phyloP scores from a whole-genome alignment of 2,888 invertebrate genomes.

The Caenorhabditis sp. region DNA sequence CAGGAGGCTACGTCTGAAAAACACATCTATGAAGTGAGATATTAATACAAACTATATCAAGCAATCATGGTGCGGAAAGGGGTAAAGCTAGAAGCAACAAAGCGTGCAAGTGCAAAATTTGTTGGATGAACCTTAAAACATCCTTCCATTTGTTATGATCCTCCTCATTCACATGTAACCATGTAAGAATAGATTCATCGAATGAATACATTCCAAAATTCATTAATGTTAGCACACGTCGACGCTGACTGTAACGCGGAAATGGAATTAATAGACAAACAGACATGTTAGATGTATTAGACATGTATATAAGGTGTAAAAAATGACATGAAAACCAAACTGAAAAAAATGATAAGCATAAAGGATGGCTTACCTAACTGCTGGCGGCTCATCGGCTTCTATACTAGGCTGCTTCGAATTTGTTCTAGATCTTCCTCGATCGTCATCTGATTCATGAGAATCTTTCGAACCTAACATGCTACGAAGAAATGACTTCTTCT shows the following conservation, averaged over 20 bases:
- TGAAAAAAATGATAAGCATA: neutral
- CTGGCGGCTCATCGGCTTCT: slow-evolving; percentile 51
- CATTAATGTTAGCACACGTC: slow-evolving; percentile 67
- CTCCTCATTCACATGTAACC: slow-evolving; percentile 63
- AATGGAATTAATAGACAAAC: neutral
- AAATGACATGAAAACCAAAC: slow-evolving; percentile 4
- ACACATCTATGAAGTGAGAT: slow-evolving; percentile 22
- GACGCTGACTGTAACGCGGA: slow-evolving; percentile 64
- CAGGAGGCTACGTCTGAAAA: slow-evolving; percentile 53
- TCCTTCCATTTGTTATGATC: slow-evolving; percentile 56
- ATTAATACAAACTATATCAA: neutral
- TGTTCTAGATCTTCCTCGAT: slow-evolving; percentile 27
- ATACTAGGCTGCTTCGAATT: slow-evolving; percentile 47
- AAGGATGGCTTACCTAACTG: slow-evolving; percentile 38
- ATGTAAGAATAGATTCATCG: slow-evolving; percentile 67
- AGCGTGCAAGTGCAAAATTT: slow-evolving; percentile 13
- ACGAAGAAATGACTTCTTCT: slow-evolving; percentile 47
- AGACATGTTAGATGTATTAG: slow-evolving; percentile 17
- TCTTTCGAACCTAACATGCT: slow-evolving; percentile 50
- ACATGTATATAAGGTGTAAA: slow-evolving; percentile 20
- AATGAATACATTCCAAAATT: slow-evolving; percentile 68
- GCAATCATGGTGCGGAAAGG: slow-evolving; percentile 21
- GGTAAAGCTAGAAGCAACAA: slow-evolving; percentile 21
- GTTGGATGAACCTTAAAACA: slow-evolving; percentile 42
- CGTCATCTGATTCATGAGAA: slow-evolving; percentile 52